Evolutionary conservation across 2,888 invertebrate species (phyloP).

Genomic region (Sycophila texana): DNA sequence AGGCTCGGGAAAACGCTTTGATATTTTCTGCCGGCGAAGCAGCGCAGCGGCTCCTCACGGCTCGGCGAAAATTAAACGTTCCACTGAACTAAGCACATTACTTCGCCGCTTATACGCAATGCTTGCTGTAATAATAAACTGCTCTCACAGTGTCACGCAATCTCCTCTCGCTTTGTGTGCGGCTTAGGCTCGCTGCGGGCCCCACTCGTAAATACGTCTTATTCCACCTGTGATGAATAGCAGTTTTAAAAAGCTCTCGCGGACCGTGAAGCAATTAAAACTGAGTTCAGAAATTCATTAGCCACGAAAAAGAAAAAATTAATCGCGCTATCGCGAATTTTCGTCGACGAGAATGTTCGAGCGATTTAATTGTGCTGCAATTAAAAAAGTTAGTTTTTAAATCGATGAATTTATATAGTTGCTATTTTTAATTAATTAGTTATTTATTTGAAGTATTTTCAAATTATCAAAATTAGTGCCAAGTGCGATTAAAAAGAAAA

Average conservation of each 20-base stretch:
- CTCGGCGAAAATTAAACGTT: slow-evolving; percentile 37
- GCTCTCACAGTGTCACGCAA: slow-evolving; percentile 25
- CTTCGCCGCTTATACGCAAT: slow-evolving; percentile 38
- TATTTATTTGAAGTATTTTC: no score
- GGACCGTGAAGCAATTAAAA: background rate
- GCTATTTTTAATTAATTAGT: no score
- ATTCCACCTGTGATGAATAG: background rate
- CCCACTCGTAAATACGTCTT: slow-evolving; percentile 13
- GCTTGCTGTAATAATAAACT: slow-evolving; percentile 40
- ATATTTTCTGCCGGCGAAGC: slow-evolving; percentile 6
- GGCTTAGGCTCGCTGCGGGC: background rate
- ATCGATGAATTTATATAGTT: background rate
- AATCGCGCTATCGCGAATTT: background rate
- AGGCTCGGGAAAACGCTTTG: background rate
- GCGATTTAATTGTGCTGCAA: background rate
- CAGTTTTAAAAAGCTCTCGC: background rate
- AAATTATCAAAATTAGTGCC: no score
- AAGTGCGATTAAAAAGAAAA: no score
- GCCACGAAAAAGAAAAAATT: background rate
- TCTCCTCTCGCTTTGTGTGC: background rate
- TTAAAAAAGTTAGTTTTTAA: background rate
- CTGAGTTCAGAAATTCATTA: background rate
- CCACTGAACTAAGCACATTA: slow-evolving; percentile 39
- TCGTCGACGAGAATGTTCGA: background rate
- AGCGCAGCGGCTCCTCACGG: background rate